Evolutionary conservation across 2,888 invertebrate species (phyloP), one percentile per base, ranked within the genome.

Genomic region (Neoitamus cyanurus): DNA sequence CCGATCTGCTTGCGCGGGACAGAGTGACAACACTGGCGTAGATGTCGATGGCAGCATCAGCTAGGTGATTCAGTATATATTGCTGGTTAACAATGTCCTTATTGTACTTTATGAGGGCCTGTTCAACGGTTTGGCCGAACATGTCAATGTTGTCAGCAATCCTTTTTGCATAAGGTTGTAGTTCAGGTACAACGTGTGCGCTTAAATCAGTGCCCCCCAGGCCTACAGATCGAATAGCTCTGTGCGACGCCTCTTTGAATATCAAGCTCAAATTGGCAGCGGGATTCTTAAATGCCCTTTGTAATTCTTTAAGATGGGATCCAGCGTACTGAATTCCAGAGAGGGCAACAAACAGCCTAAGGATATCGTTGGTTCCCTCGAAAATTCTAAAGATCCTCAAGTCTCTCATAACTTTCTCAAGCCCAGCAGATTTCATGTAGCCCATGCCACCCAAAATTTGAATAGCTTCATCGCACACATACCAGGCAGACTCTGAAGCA

Each of bases 361-460:
- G 93, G 90, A 99, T 98, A 90, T 99, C 99, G 91, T 99, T 99
- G 88, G 99, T 98, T 88, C 99, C 99, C 92, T 99, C 99, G 92
- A 99, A 99, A 90, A 99, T 99, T 90, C 99, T 94, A 93, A 99
- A 99, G 89, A 99, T 98, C 89, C 99, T 94, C 87, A 99, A 92
- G 92, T 99, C 99, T 86, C 99, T 93, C 92, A 99, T 92, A 72
- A 99, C 95, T 88, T 97, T 94, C 92, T 99, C 99, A 83, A 99
- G 92, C 0, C 98, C 98, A 48, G 96, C 92, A 83, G 95, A 96
- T 92, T 95, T 95, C 98, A 99, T 99, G 93, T 93, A 99, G 83
- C 98, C 98, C 98, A 98, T 98, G 83, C 99, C 99, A 86, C 99
- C 99, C 87, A 98, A 93, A 87, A 99, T 94, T 93, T 99, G 99